Conservation (phyloP, 2,113 vertebrate genomes). For the Psammodynastes pulverulentus region DNA sequence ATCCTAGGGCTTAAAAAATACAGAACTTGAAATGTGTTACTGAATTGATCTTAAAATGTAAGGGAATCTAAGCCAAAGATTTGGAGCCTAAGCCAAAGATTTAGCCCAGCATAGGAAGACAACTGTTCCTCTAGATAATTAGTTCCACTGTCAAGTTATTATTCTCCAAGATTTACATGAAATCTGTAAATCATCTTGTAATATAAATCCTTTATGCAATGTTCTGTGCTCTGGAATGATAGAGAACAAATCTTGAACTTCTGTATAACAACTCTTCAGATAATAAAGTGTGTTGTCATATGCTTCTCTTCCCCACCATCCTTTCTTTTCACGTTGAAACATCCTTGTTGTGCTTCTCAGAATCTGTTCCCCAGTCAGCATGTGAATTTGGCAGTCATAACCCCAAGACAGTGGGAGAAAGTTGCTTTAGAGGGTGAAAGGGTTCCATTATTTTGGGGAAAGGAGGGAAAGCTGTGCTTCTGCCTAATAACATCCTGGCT, state of each 20-base stretch:
- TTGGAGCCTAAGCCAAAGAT: neutral
- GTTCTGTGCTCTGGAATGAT: neutral
- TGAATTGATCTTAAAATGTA: neutral
- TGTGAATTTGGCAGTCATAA: neutral
- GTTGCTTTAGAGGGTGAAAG: neutral
- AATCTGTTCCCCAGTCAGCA: neutral
- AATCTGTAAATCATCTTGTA: neutral
- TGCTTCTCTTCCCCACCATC: neutral
- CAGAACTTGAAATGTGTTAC: neutral
- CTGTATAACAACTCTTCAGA: neutral
- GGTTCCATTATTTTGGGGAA: neutral
- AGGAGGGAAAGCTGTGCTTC: neutral
- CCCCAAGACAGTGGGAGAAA: neutral
- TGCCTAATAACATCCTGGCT: neutral
- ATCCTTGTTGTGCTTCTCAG: neutral
- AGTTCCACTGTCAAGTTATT: neutral
- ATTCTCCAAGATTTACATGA: neutral
- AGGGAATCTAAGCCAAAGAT: neutral
- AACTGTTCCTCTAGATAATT: neutral
- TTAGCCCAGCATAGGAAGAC: neutral
- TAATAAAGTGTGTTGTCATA: neutral
- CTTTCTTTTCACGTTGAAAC: neutral
- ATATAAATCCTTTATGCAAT: neutral
- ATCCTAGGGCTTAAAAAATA: neutral
- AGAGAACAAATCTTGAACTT: neutral